Conservation (phyloP, 2,797 vertebrate genomes). For the Hybognathus amarus region DNA sequence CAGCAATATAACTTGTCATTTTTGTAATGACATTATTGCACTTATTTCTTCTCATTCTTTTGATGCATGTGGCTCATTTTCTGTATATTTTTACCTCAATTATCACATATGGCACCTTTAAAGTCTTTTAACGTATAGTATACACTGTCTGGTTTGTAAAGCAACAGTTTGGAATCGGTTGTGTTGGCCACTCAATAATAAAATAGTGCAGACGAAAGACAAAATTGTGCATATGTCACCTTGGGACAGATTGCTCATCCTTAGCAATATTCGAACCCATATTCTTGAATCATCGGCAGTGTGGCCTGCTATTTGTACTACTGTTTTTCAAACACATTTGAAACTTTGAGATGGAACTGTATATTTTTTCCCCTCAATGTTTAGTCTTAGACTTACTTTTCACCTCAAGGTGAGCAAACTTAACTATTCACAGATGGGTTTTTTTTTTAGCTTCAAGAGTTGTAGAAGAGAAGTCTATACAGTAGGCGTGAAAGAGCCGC, state of each 20-base stretch:
- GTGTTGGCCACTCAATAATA: neutral
- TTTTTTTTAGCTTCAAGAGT: neutral
- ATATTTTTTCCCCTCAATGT: constrained; percentile 52
- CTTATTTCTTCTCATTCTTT: no score
- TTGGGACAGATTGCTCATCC: neutral
- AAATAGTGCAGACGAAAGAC: neutral
- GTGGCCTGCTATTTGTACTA: constrained; percentile 9
- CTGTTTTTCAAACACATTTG: constrained; percentile 18
- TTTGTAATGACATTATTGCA: no score
- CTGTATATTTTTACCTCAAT: no score
- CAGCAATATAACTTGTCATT: no score
- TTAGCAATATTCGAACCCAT: neutral
- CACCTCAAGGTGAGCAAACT: constrained; percentile 45
- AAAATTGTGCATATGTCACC: neutral
- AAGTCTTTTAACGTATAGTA: neutral
- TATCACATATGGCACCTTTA: no score
- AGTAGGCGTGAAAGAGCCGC: neutral
- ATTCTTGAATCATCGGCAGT: neutral
- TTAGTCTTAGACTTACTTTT: constrained; percentile 49
- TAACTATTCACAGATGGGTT: constrained; percentile 54
- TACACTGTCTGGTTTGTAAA: neutral
- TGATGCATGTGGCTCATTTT: no score
- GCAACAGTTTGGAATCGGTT: neutral
- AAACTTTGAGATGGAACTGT: constrained; percentile 40
- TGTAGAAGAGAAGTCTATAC: neutral